Evolutionary conservation across 2,113 vertebrate species (phyloP).

Genomic region (Rhinichthys klamathensis): DNA sequence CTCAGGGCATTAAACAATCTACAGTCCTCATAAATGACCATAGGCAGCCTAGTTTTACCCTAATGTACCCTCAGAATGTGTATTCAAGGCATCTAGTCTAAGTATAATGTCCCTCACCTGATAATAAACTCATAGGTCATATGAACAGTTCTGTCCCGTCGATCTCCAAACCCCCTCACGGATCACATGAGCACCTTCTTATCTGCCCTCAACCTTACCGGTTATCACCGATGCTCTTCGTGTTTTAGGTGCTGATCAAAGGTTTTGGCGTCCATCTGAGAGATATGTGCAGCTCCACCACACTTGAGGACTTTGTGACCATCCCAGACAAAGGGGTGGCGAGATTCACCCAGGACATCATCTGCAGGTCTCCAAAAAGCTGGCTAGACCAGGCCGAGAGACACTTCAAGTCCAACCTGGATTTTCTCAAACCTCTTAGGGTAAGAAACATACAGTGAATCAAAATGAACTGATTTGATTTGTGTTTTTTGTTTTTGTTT

Average conservation of each 20-base stretch:
- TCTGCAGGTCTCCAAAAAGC: constrained; percentile 74
- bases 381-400: constrained; percentile 76
- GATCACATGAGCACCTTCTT: neutral
- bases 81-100: neutral
- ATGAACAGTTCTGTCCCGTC: neutral
- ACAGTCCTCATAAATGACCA: constrained; percentile 6
- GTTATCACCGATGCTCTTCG: neutral
- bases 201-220: neutral
- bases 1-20: neutral
- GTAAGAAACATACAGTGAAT: constrained; percentile 67
- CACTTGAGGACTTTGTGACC: constrained; percentile 73
- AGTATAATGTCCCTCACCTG: neutral
- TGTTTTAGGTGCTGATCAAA: constrained; percentile 78
- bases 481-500: no score
- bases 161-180: neutral
- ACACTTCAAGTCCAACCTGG: constrained; percentile 78
- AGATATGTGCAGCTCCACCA: constrained; percentile 78
- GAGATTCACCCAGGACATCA: constrained; percentile 61
- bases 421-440: constrained; percentile 83
- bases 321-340: constrained; percentile 67
- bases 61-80: constrained; percentile 6
- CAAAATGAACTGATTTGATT: neutral
- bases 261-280: constrained; percentile 80
- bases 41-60: neutral
- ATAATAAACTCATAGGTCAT: constrained; percentile 20